These are phyloP conservation scores for Drosophila funebris DNA, from an alignment of 1,140 invertebrate genomes.

Conservation along the genomic window DNA sequence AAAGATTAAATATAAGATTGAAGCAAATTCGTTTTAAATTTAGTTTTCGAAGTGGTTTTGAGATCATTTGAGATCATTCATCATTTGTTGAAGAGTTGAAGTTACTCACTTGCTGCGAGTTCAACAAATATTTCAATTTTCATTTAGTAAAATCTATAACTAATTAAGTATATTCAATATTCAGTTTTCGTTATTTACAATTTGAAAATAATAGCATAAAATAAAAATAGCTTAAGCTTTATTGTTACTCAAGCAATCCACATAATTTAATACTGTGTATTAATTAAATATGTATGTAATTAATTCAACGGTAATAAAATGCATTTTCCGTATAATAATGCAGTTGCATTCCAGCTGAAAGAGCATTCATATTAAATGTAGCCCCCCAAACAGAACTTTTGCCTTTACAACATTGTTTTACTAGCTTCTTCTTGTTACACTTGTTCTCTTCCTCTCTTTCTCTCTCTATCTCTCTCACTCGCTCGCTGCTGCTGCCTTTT, in stretches of 20 bases:
- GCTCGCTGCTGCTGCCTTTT: background rate
- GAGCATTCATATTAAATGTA: conserved; percentile 22
- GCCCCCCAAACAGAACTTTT: background rate
- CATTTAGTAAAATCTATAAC: no score
- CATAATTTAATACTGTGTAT: no score
- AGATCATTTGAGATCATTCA: no score
- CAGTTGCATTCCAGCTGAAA: background rate
- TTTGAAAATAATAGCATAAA: background rate
- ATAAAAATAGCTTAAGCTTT: background rate
- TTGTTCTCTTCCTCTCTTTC: background rate
- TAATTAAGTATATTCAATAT: no score
- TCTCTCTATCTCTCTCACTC: background rate
- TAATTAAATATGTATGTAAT: background rate
- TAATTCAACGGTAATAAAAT: background rate
- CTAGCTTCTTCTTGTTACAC: conserved; percentile 14
- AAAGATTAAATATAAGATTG: no score
- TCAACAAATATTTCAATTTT: no score
- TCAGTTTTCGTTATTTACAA: no score
- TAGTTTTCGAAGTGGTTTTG: no score
- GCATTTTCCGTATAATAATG: background rate
- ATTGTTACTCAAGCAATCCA: background rate
- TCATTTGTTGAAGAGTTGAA: no score
- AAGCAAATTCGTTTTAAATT: no score
- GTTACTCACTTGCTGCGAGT: no score
- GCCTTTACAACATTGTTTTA: conserved; percentile 25